Evolutionary conservation across 2,888 invertebrate genomes (phyloP), one percentile per base, ranked within the genome.

Genomic region (Pseudococcus longispinus): DNA sequence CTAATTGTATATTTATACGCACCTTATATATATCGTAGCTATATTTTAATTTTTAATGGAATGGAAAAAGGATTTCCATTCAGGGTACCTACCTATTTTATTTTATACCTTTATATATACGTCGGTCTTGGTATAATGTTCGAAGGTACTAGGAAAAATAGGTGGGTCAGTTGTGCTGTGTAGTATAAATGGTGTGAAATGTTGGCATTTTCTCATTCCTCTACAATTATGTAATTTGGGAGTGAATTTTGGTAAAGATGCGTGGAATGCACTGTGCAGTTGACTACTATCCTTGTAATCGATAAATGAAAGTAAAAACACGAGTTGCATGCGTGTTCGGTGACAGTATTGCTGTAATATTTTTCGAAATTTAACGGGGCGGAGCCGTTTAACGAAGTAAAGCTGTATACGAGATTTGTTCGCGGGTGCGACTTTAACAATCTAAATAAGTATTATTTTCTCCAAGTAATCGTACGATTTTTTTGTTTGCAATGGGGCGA

Each of bases 281-380:
- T 60, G 60, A 60, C 70, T 70, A 18, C 26, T 29, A 29, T 26
- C 13, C 26, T 9, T 65, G 11, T 70, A 70, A 70, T 70, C 70
- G 70, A 70, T 70, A 70, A 70, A 70, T 26, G 70, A 29, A 29
- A 70, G 29, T 29, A 70, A 70, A 70, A 70, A 70, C 70, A 70
- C 70, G 70, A 70, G 70, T 70, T 70, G 70, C 70, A 70, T 29
- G 70, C 70, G 70, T 70, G 70, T 29, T 70, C 70, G 29, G 70
- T 15, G 70, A 70, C 29, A 70, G 15, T 70, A 70, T 70, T n/a
- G 70, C n/a, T 70, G 70, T 70, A 26, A 26, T 65, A 29, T 29
- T 70, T 70, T 29, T 70, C 70, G 70, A 70, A 70, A 70, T 70
- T 60, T 29, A 29, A 70, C 18, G 15, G 26, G 70, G 29, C 29